Conservation (phyloP, 2,113 vertebrate genomes). For the Zosterops lateralis region DNA sequence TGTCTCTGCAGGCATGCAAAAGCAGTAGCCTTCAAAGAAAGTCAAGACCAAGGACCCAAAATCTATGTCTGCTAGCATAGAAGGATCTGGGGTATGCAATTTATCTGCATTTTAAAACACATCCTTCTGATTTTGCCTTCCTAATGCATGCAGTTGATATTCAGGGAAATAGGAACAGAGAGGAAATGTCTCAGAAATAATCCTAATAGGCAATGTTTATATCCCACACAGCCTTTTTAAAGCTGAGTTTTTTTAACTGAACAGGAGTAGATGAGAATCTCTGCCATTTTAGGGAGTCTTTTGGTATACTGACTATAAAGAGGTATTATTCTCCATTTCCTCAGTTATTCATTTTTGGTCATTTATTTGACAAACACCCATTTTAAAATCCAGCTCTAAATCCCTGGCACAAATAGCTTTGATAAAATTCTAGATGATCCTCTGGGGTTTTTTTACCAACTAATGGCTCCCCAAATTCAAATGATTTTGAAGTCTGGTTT, state of each 20-base stretch:
- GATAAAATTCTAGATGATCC: background rate
- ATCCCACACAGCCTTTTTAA: background rate
- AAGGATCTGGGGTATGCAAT: background rate
- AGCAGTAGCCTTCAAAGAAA: background rate
- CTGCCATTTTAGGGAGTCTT: background rate
- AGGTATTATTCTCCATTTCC: background rate
- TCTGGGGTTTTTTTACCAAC: background rate
- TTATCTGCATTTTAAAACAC: background rate
- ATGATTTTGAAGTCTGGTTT: background rate
- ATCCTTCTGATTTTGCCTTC: background rate
- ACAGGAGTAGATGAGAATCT: background rate
- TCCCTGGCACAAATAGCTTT: background rate
- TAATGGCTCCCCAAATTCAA: background rate
- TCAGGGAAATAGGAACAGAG: background rate
- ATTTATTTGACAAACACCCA: background rate
- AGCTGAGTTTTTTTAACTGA: background rate
- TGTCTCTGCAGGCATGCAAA: background rate
- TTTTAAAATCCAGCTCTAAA: background rate
- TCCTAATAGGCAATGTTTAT: background rate
- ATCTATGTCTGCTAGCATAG: background rate
- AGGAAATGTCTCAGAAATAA: background rate
- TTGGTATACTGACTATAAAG: background rate
- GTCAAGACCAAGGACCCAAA: background rate
- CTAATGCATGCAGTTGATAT: background rate
- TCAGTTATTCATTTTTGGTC: background rate